Evolutionary conservation across 2,113 vertebrate genomes (phyloP).

Genomic region (Lucifuga dentata): DNA sequence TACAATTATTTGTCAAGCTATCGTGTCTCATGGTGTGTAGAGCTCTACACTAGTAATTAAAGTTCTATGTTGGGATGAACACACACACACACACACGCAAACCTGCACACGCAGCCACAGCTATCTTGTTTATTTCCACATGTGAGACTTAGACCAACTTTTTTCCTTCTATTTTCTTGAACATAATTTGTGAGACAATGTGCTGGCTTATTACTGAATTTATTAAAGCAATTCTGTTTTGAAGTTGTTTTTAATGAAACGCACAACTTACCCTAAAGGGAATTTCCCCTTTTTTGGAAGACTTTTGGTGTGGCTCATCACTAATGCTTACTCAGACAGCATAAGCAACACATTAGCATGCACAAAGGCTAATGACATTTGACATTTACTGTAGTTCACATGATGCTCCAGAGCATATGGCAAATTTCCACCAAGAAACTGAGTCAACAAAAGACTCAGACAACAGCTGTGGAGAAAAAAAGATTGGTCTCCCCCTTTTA

Average conservation of each 20-base stretch:
- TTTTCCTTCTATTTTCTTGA: background rate
- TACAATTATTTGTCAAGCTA: slow-evolving; percentile 80
- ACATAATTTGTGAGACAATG: slow-evolving; percentile 1
- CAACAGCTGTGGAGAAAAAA: slow-evolving; percentile 63
- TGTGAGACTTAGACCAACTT: slow-evolving; percentile 30
- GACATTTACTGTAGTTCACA: slow-evolving; percentile 78
- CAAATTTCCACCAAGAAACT: slow-evolving; percentile 68
- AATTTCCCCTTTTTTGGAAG: slow-evolving; percentile 50
- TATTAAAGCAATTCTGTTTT: slow-evolving; percentile 27
- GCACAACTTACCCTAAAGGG: slow-evolving; percentile 29
- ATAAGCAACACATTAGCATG: slow-evolving; percentile 69
- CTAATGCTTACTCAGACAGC: slow-evolving; percentile 62
- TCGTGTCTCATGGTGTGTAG: slow-evolving; percentile 66
- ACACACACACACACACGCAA: slow-evolving; percentile 20
- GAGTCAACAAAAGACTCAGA: slow-evolving; percentile 64
- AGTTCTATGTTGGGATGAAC: slow-evolving; percentile 76
- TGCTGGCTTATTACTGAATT: slow-evolving; percentile 22
- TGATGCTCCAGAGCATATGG: slow-evolving; percentile 73
- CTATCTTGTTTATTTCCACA: slow-evolving; percentile 32
- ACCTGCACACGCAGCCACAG: slow-evolving; percentile 33
- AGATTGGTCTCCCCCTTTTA: slow-evolving; percentile 28
- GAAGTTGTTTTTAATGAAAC: slow-evolving; percentile 17
- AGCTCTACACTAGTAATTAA: slow-evolving; percentile 71
- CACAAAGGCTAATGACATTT: slow-evolving; percentile 70
- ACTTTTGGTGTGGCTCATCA: slow-evolving; percentile 32